Base-by-base conservation (phyloP, 2,888 invertebrate species). In the Phyllotreta striolata region DNA sequence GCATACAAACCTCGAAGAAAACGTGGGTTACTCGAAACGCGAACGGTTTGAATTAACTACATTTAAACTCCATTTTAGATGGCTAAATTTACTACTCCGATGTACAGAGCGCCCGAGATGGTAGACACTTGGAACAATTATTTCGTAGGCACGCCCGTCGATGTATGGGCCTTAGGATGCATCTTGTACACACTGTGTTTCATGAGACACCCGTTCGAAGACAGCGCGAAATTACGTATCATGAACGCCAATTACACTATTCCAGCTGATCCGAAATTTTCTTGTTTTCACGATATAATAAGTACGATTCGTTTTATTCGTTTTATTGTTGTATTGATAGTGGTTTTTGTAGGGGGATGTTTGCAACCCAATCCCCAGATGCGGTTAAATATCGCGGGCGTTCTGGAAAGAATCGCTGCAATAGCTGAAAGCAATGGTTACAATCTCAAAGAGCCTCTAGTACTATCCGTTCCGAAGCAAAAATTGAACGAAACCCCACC, bases 31-130 rank as follows among this genome's bases (percentile, higher is more conserved):
- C 38, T 56, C n/a, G 3, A 46, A 61, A 55, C 12, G 7, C 13
- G 12, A 34, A 39, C 6, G 10, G 4, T 44, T 44, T 41, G n/a
- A 51, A 38, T 40, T 7, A 14, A 34, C 40, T n/a, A 38, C 35
- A 58, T 12, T 39, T 35, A 46, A 24, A 40, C 14, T 54, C 44
- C 14, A 44, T 84, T 85, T 64, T 81, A 91, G 87, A 83, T 92
- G 84, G 89, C 91, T 47, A 87, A 87, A 76, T 89, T 88, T 75
- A 94, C 95, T 14, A 95, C 95, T 7, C 95, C 95, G 0, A 94
- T 94, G 98, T 99, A 99, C 82, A 87, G 99, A 79, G 93, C 98
- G 0, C 99, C 99, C 37, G 99, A 99, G 85, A 96, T 98, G 91
- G 85, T 98, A 68, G 98, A 98, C 79, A 94, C 97, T 3, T 99